These are phyloP conservation scores for Empis stercorea DNA, from an alignment of 2,888 invertebrate genomes.

Conservation along the genomic window DNA sequence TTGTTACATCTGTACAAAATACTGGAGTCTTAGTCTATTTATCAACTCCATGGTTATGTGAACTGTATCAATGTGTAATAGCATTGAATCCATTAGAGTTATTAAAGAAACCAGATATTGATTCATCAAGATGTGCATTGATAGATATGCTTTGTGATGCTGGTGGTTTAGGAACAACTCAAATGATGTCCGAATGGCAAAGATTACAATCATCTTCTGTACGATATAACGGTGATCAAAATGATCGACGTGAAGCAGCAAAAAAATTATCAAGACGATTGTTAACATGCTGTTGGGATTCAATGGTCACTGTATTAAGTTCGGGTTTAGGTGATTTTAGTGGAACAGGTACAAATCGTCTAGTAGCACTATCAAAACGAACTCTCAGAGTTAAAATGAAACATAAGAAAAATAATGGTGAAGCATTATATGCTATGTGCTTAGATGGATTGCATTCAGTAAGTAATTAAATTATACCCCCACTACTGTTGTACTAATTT, in stretches of 20 bases:
- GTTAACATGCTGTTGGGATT: slow-evolving; percentile 83
- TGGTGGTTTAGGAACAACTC: slow-evolving; percentile 69
- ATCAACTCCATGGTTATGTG: slow-evolving; percentile 86
- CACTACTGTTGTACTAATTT: background rate
- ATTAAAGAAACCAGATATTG: slow-evolving; percentile 26
- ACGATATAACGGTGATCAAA: slow-evolving; percentile 49
- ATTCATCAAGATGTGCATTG: slow-evolving; percentile 30
- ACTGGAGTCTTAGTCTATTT: slow-evolving; percentile 87
- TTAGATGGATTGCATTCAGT: slow-evolving; percentile 81
- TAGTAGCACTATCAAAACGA: slow-evolving; percentile 47
- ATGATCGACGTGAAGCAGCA: slow-evolving; percentile 64
- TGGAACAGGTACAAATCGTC: slow-evolving; percentile 38
- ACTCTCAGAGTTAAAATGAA: slow-evolving; percentile 34
- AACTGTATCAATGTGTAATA: slow-evolving; percentile 78
- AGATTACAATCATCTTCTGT: slow-evolving; percentile 67
- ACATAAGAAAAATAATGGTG: slow-evolving; percentile 45
- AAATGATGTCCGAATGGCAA: slow-evolving; percentile 78
- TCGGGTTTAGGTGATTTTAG: slow-evolving; percentile 50
- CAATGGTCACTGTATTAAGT: slow-evolving; percentile 77
- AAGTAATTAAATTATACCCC: slow-evolving; percentile 12
- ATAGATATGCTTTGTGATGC: slow-evolving; percentile 50
- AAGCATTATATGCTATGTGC: slow-evolving; percentile 70
- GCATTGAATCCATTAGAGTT: slow-evolving; percentile 39
- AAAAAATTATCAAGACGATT: slow-evolving; percentile 62
- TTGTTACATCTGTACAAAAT: slow-evolving; percentile 83